Evolutionary conservation across 2,888 invertebrate species (phyloP).

Genomic region (Drosophila pegasa): DNA sequence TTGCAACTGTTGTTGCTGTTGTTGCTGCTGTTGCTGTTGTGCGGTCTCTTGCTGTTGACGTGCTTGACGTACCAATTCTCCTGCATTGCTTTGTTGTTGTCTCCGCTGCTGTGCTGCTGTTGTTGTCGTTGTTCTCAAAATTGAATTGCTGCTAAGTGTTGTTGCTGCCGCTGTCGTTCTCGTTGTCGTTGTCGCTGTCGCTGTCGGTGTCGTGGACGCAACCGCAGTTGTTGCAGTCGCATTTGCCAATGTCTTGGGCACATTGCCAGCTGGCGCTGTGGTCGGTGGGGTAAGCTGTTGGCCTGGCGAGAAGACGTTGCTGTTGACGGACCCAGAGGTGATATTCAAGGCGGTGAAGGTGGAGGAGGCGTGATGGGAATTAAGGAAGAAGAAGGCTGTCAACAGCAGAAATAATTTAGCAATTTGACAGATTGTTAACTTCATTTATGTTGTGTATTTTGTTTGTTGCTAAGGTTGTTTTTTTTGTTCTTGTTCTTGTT

Average conservation of each 20-base stretch:
- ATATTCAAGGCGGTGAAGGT: constrained; percentile 11
- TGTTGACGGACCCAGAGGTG: constrained; percentile 18
- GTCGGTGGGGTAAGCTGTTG: constrained; percentile 34
- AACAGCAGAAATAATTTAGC: constrained; percentile 85
- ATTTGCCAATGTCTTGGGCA: constrained; percentile 45
- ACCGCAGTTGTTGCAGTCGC: constrained; percentile 39
- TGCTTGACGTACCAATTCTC: constrained; percentile 60
- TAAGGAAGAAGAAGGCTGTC: constrained; percentile 84
- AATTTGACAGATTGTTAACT: constrained; percentile 85
- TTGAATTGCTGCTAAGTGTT: constrained; percentile 42
- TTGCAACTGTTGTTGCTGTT: constrained; percentile 30
- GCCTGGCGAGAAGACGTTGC: constrained; percentile 20
- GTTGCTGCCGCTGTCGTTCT: constrained; percentile 30
- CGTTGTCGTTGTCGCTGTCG: constrained; percentile 34
- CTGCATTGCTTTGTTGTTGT: constrained; percentile 53
- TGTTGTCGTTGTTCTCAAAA: constrained; percentile 25
- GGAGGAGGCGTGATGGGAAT: constrained; percentile 71
- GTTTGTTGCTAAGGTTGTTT: constrained; percentile 41
- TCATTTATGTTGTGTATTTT: constrained; percentile 83
- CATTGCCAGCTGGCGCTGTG: constrained; percentile 42
- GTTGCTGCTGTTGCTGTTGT: constrained; percentile 44
- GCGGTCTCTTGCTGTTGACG: constrained; percentile 58
- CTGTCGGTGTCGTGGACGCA: constrained; percentile 24
- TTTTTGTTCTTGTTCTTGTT: constrained; percentile 9
- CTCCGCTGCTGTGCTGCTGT: constrained; percentile 21